Evolutionary conservation across 1,140 invertebrate species (phyloP), one percentile per base, ranked within the genome.

Genomic region (Melanaphis sacchari): DNA sequence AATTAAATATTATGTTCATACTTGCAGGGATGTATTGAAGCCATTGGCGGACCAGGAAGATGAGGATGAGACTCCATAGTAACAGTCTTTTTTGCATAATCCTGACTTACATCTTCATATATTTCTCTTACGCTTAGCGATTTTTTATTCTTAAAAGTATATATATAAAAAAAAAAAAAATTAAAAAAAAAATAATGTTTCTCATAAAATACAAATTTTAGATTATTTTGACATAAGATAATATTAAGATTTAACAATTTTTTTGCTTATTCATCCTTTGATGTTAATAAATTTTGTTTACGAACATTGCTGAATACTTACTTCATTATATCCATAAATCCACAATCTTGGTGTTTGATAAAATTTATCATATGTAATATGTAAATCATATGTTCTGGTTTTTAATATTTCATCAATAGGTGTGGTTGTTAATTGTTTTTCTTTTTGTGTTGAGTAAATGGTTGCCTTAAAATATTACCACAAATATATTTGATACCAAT

Each of bases 361-460:
- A 96, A 99, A 99, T 96, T 99, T 99, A 96, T 99, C 99, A 95
- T 99, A 99, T 36, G 99, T 99, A 94, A 99, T 99, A 95, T 99
- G 98, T 46, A 99, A 96, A 96, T 99, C 99, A 95, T 99, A 99
- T 1, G 99, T 99, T 95, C 99, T 96, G 4, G 99, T 99, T 95
- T 97, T 97, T 82, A 99, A 96, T 93, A 99, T 99, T 95, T 98
- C 97, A 90, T 96, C 96, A 46, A 26, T 87, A 52, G 66, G 52
- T 54, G 36, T 40, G 8, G 4, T 84, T 31, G 49, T 41, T 93
- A 46, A 54, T 31, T 85, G 40, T 43, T 93, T 93, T 31, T 36
- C 11, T 31, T 24, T 76, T 49, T 82, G 22, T 49, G 40, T 26
- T 40, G 66, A 40, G 49, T 82, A 52, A 40, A 85, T 8, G 54